Base-by-base conservation (phyloP, 2,888 invertebrate genomes). In the Boloria euphrosyne region DNA sequence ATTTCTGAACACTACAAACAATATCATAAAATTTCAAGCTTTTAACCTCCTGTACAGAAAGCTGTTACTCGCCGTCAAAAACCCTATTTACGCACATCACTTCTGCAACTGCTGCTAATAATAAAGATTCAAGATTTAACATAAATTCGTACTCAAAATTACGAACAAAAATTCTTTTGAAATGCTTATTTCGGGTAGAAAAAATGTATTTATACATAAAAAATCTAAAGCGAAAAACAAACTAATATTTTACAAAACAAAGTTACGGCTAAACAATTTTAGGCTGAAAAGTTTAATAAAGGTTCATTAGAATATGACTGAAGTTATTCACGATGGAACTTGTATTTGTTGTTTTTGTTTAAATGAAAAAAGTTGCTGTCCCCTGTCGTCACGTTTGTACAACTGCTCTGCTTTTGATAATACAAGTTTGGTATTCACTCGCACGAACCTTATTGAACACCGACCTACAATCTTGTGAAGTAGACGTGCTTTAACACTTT, bases 351-450 rank as follows among this genome's bases (percentile, higher is more conserved):
- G 65, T 62, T 58, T 61, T 69, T 65, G 67, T 67, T 67, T 54
- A 84, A 82, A 86, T 86, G 82, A 85, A 85, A 86, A 85, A 86
- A 86, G 83, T 86, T 85, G 76, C 74, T 73, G 76, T 79, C 76
- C 76, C 73, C 73, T 72, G 68, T 77, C 78, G 75, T 76, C 80
- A 80, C 78, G 78, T 83, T 84, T 78, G 67, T 63, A 73, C 73
- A 72, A 73, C 73, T 75, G 63, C 67, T 70, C 70, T 72, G 73
- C 71, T 65, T 62, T n/a, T 54, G 62, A 68, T 70, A 62, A 67
- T 54, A 65, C 50, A 51, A 31, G 64, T 59, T 62, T 58, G 18
- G 59, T 64, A 60, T 52, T 57, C 58, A 59, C 67, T 66, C 54
- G 58, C 67, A 54, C 58, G 62, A 53, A 62, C 52, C 60, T 38